Base-by-base conservation (phyloP, 2,113 vertebrate species). In the Nothobranchius kuhntae region DNA sequence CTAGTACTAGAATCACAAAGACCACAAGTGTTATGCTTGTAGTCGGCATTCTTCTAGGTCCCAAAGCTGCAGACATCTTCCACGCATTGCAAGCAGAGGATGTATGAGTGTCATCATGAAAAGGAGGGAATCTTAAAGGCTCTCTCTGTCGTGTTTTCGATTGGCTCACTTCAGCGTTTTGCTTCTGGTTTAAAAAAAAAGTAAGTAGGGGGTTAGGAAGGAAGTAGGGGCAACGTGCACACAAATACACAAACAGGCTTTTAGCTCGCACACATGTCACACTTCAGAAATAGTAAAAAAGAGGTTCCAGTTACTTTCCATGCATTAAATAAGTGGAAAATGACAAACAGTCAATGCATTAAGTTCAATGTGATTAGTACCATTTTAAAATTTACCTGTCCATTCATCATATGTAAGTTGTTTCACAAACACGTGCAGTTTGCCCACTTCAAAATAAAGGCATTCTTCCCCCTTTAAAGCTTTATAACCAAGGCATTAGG, bases 41-140 rank as follows among this genome's bases (percentile, higher is more conserved):
- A 59, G 47, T 62, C 68, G 61, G 54, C 86, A 86, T 89, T 75
- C 59, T 82, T 67, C 68, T 73, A 66, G 81, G 78, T 81, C 61
- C 81, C 69, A 78, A 36, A 77, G 80, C 70, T 63, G 71, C 58
- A 78, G 77, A 75, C 81, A 75, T 52, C 46, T 68, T 77, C 74
- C 72, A 42, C 52, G 75, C 84, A 77, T 70, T 80, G 85, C 79
- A 77, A 81, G 84, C 78, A 65, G 61, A 61, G 57, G 76, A 83
- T 81, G 77, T 86, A 69, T 80, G 82, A 82, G 85, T 44, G 13
- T 46, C 61, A 44, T 47, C 68, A 46, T 81, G 52, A 71, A 67
- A 87, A 78, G 68, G 81, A 81, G 61, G 64, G 60, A 62, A 80
- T 78, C 85, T 86, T 86, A 87, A 84, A 66, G 58, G 26, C 24